These are phyloP conservation scores for Zosterops lateralis DNA, from an alignment of 2,113 vertebrate genomes.

Conservation along the genomic window DNA sequence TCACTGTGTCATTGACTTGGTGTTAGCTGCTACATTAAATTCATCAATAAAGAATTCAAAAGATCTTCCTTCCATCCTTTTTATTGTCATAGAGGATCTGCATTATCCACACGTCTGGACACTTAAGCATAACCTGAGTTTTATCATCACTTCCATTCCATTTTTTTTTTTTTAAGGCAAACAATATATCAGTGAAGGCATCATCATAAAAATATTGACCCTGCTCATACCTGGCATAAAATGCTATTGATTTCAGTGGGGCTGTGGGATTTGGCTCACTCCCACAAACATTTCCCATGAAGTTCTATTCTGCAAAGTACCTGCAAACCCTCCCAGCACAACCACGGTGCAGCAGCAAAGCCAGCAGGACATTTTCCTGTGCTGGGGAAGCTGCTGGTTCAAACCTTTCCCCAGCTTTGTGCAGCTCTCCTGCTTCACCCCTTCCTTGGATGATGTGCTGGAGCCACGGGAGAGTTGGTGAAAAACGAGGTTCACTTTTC, in stretches of 20 bases:
- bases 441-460: accelerated
- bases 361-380: background rate
- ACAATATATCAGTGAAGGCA: background rate
- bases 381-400: background rate
- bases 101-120: background rate
- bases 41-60: constrained; percentile 24
- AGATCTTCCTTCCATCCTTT: background rate
- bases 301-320: background rate
- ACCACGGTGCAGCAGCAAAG: background rate
- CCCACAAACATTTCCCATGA: background rate
- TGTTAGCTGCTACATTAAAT: constrained; percentile 23
- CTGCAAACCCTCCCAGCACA: background rate
- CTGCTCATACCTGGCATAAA: background rate
- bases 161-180: constrained; percentile 25
- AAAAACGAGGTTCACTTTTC: too few species aligned
- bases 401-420: background rate
- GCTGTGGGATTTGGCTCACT: background rate
- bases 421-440: background rate
- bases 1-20: background rate
- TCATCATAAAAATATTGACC: constrained; percentile 17
- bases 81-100: background rate
- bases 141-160: background rate
- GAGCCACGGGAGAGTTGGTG: background rate
- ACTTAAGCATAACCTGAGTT: background rate
- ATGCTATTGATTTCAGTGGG: background rate